phyloP scores from a whole-genome alignment of 2,113 vertebrate species.

The Ophiodon elongatus region DNA sequence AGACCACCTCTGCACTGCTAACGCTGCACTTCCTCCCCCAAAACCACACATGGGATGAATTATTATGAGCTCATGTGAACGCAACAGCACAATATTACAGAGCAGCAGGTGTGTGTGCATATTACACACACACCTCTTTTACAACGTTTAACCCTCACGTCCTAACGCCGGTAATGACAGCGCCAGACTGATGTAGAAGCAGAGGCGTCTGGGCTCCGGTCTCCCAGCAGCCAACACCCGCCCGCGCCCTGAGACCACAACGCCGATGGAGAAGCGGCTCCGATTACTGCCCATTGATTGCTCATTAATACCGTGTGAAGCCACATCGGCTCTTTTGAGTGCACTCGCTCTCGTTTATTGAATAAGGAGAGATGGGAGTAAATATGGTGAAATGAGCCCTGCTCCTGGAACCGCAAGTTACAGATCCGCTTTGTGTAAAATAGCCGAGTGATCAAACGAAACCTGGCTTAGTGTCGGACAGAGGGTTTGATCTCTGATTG shows the following conservation, averaged over 20 bases:
- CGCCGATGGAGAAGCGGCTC: conserved; percentile 47
- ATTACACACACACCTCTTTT: neutral
- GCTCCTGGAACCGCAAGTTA: conserved; percentile 5
- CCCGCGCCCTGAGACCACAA: conserved; percentile 56
- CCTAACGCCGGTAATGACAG: conserved; percentile 78
- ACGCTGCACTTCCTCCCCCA: neutral
- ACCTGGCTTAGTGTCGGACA: conserved; percentile 10
- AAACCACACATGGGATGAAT: conserved; percentile 11
- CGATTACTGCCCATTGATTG: conserved; percentile 80
- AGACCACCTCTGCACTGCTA: neutral
- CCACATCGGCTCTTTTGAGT: conserved; percentile 46
- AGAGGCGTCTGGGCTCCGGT: conserved; percentile 30
- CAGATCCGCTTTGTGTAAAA: conserved; percentile 21
- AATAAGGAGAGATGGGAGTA: conserved; percentile 46
- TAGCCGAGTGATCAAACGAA: conserved; percentile 36
- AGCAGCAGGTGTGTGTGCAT: neutral
- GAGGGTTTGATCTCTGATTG: conserved; percentile 2
- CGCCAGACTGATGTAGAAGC: conserved; percentile 41
- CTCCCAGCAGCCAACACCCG: conserved; percentile 40
- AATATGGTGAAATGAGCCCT: conserved; percentile 65
- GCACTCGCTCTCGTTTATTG: conserved; percentile 56
- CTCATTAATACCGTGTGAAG: conserved; percentile 75
- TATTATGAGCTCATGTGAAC: conserved; percentile 5
- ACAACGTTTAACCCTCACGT: conserved; percentile 4
- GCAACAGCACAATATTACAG: neutral